A percentile compares a stretch with the other conserved stretches of the same genome.
phyloP scores from a whole-genome alignment of 2,888 invertebrate species.

The Ganaspis brasiliensis region DNA sequence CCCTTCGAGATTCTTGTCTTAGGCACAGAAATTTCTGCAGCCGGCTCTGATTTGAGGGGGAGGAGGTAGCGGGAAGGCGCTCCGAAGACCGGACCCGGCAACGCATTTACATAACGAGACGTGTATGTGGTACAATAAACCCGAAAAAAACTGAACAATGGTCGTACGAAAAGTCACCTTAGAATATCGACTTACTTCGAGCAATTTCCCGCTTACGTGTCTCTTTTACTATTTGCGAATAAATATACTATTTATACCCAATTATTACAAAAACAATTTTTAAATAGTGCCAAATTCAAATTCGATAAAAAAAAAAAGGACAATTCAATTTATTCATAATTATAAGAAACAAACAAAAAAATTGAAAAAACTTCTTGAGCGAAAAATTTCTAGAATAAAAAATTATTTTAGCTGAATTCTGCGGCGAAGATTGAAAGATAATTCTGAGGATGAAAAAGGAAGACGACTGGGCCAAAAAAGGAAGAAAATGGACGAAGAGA shows the following conservation, averaged over 20 bases:
- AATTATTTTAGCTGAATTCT: not conserved
- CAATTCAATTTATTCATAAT: too few species aligned
- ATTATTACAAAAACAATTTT: too few species aligned
- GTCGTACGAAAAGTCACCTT: conserved; percentile 21
- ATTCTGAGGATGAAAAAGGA: conserved; percentile 33
- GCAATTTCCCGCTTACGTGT: too few species aligned
- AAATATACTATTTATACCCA: too few species aligned
- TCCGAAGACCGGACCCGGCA: conserved; percentile 40
- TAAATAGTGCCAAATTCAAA: too few species aligned
- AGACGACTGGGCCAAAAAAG: conserved; percentile 6
- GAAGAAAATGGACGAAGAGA: not conserved
- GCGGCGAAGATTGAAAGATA: conserved; percentile 22
- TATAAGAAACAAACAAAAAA: too few species aligned
- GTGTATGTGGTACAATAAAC: conserved; percentile 39
- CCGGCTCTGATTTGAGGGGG: conserved; percentile 36
- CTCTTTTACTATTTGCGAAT: too few species aligned
- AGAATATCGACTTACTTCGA: not conserved
- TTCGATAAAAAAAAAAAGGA: too few species aligned
- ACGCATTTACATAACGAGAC: conserved; percentile 43
- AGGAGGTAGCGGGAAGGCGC: conserved; percentile 30
- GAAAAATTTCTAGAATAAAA: not conserved
- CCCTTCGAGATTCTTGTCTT: conserved; percentile 18
- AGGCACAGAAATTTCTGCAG: conserved; percentile 33
- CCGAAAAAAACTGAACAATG: conserved; percentile 40
- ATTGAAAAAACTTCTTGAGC: too few species aligned